phyloP scores from a whole-genome alignment of 1,140 invertebrate genomes.

The Nephotettix cincticeps region DNA sequence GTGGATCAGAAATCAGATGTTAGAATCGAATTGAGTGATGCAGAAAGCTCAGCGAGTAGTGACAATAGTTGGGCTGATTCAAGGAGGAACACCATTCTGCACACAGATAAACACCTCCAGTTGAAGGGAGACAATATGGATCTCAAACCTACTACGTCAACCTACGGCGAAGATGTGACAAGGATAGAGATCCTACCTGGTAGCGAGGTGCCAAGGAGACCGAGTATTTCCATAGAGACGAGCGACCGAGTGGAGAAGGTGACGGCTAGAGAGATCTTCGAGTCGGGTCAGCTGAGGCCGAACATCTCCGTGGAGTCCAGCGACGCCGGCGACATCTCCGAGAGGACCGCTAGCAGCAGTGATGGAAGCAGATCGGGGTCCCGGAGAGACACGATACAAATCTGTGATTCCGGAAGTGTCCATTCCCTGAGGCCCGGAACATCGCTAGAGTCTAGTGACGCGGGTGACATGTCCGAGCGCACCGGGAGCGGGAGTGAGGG shows the following conservation, averaged over 20 bases:
- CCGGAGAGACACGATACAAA: slow-evolving; percentile 37
- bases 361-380: slow-evolving; percentile 40
- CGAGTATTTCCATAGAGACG: slow-evolving; percentile 42
- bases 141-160: not conserved
- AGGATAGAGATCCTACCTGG: slow-evolving; percentile 37
- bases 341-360: slow-evolving; percentile 48
- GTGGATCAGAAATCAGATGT: slow-evolving; percentile 26
- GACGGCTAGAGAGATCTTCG: slow-evolving; percentile 5
- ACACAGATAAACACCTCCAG: slow-evolving; percentile 14
- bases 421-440: slow-evolving; percentile 47
- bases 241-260: slow-evolving; percentile 34
- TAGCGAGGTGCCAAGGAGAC: slow-evolving; percentile 37
- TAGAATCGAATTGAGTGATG: slow-evolving; percentile 30
- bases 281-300: slow-evolving; percentile 27
- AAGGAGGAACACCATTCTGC: slow-evolving; percentile 38
- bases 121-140: slow-evolving; percentile 1
- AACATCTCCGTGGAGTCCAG: slow-evolving; percentile 63
- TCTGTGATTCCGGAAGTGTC: slow-evolving; percentile 38
- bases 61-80: slow-evolving; percentile 39
- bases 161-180: slow-evolving; percentile 27
- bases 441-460: slow-evolving; percentile 63
- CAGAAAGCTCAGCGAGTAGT: slow-evolving; percentile 29
- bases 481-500: slow-evolving; percentile 45
- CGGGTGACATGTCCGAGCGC: slow-evolving; percentile 55
- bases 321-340: slow-evolving; percentile 56